These are phyloP conservation scores for western clawed frog (Xenopus tropicalis) DNA, from an alignment of 2,113 vertebrate genomes.

Conservation along the genomic window UCB_Xtro_10.0 CM004443.2:117118001-117118500, in stretches of 20 bases:
- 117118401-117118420: too few relatives aligned
- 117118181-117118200: slow-evolving; percentile 14
- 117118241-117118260: slow-evolving; percentile 9
- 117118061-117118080: slow-evolving; percentile 37
- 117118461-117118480: too few relatives aligned
- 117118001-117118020: not conserved
- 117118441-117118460: too few relatives aligned
- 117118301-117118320: too few relatives aligned
- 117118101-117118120: slow-evolving; percentile 34
- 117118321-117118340: too few relatives aligned
- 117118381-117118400: too few relatives aligned
- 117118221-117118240: slow-evolving; percentile 28
- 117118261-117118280: not conserved
- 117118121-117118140: slow-evolving; percentile 23
- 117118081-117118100: slow-evolving; percentile 12
- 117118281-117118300: too few relatives aligned
- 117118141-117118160: slow-evolving; percentile 36
- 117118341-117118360: too few relatives aligned
- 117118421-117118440: too few relatives aligned
- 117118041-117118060: slow-evolving; percentile 22
- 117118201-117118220: slow-evolving; percentile 6
- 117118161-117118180: slow-evolving; percentile 15
- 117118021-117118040: not conserved
- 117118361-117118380: too few relatives aligned
- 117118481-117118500: too few relatives aligned